Evolutionary conservation across 2,888 invertebrate species (phyloP).

Genomic region (Agrenia bidenticulata): DNA sequence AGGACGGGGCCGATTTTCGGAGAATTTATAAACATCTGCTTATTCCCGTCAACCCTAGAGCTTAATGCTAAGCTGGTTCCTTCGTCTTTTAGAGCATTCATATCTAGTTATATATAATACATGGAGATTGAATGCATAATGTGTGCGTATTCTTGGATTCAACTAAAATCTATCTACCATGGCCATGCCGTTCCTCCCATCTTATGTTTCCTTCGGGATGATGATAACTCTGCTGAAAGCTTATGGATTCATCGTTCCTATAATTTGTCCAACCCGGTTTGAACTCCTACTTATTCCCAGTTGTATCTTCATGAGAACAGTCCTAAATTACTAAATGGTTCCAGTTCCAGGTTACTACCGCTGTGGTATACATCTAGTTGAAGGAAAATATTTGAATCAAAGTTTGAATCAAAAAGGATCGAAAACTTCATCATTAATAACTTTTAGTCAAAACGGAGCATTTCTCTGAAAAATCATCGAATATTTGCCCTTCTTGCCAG

Average conservation of each 20-base stretch:
- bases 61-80: conserved; percentile 10
- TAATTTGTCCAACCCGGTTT: conserved; percentile 1
- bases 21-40: conserved; percentile 48
- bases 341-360: no score
- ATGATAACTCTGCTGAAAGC: neutral
- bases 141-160: no score
- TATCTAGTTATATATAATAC: no score
- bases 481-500: no score
- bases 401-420: no score
- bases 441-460: no score
- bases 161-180: neutral
- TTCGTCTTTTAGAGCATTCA: no score
- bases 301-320: conserved; percentile 11
- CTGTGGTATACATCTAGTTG: no score
- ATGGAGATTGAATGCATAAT: no score
- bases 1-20: conserved; percentile 38
- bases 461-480: no score
- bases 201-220: conserved; percentile 4
- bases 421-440: no score
- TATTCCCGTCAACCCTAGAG: conserved; percentile 26
- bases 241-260: neutral
- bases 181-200: neutral
- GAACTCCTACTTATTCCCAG: neutral
- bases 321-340: neutral
- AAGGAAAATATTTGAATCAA: no score